Evolutionary conservation across 2,113 vertebrate species (phyloP).

Genomic region (Elanoides forficatus): DNA sequence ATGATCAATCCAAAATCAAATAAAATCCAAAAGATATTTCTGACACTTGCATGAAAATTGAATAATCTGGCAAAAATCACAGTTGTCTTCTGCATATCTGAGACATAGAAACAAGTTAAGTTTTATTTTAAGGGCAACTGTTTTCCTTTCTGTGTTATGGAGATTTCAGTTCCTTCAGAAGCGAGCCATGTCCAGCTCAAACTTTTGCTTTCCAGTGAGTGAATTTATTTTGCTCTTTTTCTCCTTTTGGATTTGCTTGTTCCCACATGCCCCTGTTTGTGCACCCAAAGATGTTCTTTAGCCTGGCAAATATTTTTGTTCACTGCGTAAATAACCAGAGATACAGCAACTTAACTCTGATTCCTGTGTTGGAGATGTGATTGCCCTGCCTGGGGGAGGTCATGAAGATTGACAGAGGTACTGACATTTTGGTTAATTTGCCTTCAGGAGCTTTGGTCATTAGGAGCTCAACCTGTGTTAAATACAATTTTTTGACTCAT

Average conservation of each 20-base stretch:
- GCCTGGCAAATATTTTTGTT: not conserved
- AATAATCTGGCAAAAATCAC: not conserved
- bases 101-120: rapidly evolving
- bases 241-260: not conserved
- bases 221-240: not conserved
- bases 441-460: not conserved
- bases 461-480: not conserved
- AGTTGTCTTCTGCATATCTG: no score
- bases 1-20: not conserved
- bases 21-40: not conserved
- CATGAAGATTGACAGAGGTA: not conserved
- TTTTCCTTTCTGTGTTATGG: not conserved
- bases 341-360: not conserved
- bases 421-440: slow-evolving; percentile 43
- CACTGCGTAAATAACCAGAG: not conserved
- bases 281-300: not conserved
- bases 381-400: not conserved
- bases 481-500: not conserved
- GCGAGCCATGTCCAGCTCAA: rapidly evolving
- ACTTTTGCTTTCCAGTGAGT: not conserved
- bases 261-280: rapidly evolving
- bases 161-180: not conserved
- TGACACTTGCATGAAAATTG: not conserved
- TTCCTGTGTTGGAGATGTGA: not conserved
- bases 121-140: rapidly evolving